Base-by-base conservation (phyloP, 2,113 vertebrate species). In the Psephotus haematonotus region DNA sequence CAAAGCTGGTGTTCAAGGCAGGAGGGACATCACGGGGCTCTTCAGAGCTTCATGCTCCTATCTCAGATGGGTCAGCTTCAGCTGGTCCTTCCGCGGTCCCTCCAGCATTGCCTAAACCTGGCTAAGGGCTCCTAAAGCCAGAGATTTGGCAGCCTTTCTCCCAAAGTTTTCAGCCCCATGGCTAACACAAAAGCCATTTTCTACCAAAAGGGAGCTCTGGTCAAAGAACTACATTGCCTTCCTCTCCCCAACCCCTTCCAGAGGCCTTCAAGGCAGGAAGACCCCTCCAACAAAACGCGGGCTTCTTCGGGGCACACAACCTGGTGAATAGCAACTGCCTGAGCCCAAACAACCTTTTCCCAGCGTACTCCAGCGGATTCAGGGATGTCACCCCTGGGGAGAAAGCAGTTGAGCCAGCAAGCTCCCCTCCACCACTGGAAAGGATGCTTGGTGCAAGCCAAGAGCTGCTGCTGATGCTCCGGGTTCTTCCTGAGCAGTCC, bases 331-430 rank as follows among this genome's bases (percentile, higher is more conserved):
- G 23, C 25, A 37, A 13, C 53, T 1, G 7, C 70, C 47, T 4
- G 7, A 65, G 50, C 39, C 33, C 55, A 52, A 59, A 41, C 9
- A n/a, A 3, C 18, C n/a, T 52, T 69, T 24, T 41, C 14, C n/a
- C 0, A 2, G 57, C 1, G 1, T 5, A 3, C 11, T 33, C 35
- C n/a, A 27, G 24, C 4, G 12, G 6, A 29, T 35, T 64, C 17
- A 15, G 57, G 25, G 23, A 44, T 41, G 16, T 35, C 44, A 31
- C 5, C 59, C 53, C 47, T 31, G 27, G 31, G 35, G 14, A 81
- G 68, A 41, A 81, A 72, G 82, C 7, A 46, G 79, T 43, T 35
- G 35, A 65, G 75, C 39, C 25, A 86, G 35, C 24, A 57, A 75
- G 46, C 29, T 81, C 41, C 62, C 43, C 35, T 62, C 62, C 53